These are phyloP conservation scores for Ophioninae sp. DNA, from an alignment of 2,888 invertebrate species.

Conservation along the genomic window DNA sequence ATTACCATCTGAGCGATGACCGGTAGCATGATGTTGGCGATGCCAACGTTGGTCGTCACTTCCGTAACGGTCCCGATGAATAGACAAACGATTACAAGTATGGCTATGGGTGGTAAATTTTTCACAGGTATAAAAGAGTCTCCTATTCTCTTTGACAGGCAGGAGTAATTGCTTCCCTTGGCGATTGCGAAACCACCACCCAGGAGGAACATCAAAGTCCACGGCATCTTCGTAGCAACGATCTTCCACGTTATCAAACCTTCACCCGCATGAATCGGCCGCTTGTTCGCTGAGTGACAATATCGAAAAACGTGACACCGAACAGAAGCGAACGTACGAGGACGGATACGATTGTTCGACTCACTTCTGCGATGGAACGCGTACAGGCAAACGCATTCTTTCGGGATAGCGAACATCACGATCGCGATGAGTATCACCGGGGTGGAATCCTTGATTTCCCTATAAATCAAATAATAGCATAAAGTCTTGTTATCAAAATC, in stretches of 20 bases:
- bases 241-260: slow-evolving; percentile 82
- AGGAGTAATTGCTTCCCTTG: slow-evolving; percentile 82
- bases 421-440: slow-evolving; percentile 82
- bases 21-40: slow-evolving; percentile 83
- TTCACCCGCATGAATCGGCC: slow-evolving; percentile 72
- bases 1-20: slow-evolving; percentile 81
- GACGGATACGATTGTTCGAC: slow-evolving; percentile 17
- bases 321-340: background rate
- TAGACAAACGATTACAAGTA: slow-evolving; percentile 81
- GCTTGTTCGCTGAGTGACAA: slow-evolving; percentile 61
- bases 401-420: slow-evolving; percentile 83
- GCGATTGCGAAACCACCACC: slow-evolving; percentile 85
- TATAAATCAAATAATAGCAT: slow-evolving; percentile 40
- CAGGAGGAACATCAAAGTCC: slow-evolving; percentile 84
- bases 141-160: slow-evolving; percentile 81
- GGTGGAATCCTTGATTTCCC: slow-evolving; percentile 74
- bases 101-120: slow-evolving; percentile 75
- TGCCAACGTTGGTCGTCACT: slow-evolving; percentile 83
- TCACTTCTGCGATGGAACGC: slow-evolving; percentile 67
- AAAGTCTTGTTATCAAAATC: background rate
- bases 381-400: slow-evolving; percentile 78
- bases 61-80: slow-evolving; percentile 82
- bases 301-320: background rate
- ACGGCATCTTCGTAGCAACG: slow-evolving; percentile 82
- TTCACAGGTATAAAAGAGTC: slow-evolving; percentile 78